These are phyloP conservation scores for Motacilla alba DNA, from an alignment of 2,113 vertebrate species.

Conservation along the genomic window DNA sequence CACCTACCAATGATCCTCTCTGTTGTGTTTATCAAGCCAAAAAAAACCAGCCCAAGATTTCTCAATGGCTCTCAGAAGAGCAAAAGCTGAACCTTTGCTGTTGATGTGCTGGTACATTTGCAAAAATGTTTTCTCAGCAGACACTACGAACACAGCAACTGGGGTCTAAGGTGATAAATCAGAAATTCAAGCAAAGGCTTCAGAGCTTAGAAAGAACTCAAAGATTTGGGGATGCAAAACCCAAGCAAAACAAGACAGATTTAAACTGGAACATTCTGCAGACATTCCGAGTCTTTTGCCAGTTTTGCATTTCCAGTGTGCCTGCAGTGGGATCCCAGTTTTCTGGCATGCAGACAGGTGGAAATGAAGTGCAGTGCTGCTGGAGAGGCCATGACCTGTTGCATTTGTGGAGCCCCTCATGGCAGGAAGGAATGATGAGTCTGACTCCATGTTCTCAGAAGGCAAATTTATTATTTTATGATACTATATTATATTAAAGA, in stretches of 20 bases:
- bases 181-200: slow-evolving; percentile 62
- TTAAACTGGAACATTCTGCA: not conserved
- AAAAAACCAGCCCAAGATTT: slow-evolving; percentile 1
- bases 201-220: slow-evolving; percentile 25
- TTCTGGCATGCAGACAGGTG: not conserved
- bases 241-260: not conserved
- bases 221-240: slow-evolving; percentile 22
- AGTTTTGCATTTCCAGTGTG: not conserved
- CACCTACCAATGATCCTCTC: not conserved
- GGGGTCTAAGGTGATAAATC: slow-evolving; percentile 68
- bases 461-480: no score
- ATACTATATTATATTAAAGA: no score
- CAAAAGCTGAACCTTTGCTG: slow-evolving; percentile 33
- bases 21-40: not conserved
- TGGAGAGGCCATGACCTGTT: not conserved
- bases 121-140: slow-evolving; percentile 57
- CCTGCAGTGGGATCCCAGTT: not conserved
- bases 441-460: no score
- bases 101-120: not conserved
- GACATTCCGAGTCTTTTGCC: not conserved
- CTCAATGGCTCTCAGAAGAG: slow-evolving; percentile 17
- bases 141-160: slow-evolving; percentile 53
- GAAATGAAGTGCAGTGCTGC: not conserved
- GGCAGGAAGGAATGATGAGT: no score
- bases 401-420: no score